Conservation (phyloP, 2,113 vertebrate genomes). For the Leucopternis melanops region DNA sequence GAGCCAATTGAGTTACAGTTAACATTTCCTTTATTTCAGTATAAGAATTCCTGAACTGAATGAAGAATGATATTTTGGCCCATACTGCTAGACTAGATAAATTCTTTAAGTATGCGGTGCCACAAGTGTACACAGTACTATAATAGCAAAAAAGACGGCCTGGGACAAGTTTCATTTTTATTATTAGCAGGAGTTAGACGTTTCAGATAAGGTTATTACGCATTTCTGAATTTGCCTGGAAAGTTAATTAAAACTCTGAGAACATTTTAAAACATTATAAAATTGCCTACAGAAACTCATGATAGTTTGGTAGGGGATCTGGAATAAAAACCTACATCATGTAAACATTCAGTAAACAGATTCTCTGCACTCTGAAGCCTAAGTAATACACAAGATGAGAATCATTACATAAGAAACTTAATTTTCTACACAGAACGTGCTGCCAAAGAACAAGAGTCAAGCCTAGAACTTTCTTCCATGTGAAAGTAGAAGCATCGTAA, state of each 20-base stretch:
- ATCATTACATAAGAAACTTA: slow-evolving; percentile 28
- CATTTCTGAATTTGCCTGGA: slow-evolving; percentile 59
- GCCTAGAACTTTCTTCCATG: neutral
- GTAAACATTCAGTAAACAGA: slow-evolving; percentile 55
- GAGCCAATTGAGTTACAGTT: slow-evolving; percentile 65
- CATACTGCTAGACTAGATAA: slow-evolving; percentile 48
- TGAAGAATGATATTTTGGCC: slow-evolving; percentile 50
- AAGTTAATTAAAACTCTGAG: slow-evolving; percentile 43
- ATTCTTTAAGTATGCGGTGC: slow-evolving; percentile 53
- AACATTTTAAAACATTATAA: slow-evolving; percentile 56
- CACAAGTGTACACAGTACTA: slow-evolving; percentile 61
- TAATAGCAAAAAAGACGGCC: slow-evolving; percentile 55
- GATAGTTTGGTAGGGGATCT: slow-evolving; percentile 9
- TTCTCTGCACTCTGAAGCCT: slow-evolving; percentile 43
- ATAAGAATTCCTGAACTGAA: slow-evolving; percentile 62
- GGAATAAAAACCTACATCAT: slow-evolving; percentile 48
- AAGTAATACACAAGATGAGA: slow-evolving; percentile 18
- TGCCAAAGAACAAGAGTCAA: slow-evolving; percentile 13
- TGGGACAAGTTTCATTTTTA: slow-evolving; percentile 62
- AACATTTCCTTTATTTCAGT: slow-evolving; percentile 68
- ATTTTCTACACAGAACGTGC: slow-evolving; percentile 38
- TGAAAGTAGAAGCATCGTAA: slow-evolving; percentile 5
- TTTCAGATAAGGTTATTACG: slow-evolving; percentile 48
- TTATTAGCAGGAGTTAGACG: slow-evolving; percentile 60
- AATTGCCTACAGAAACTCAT: slow-evolving; percentile 36